These are phyloP conservation scores for Mus pahari DNA, from an alignment of 2,113 vertebrate species.

Conservation along the genomic window DNA sequence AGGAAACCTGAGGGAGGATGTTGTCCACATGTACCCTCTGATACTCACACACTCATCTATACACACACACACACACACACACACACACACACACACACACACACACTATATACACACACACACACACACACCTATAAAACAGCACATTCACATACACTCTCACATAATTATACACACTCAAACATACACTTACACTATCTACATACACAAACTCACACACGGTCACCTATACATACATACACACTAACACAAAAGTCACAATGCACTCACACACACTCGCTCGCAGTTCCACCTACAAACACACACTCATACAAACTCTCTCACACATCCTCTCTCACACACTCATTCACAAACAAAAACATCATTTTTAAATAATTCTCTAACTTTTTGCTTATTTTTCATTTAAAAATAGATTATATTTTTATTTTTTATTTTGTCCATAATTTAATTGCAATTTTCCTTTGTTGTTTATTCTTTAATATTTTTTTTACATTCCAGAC, in stretches of 20 bases:
- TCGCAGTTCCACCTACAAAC: background rate
- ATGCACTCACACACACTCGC: background rate
- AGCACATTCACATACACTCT: background rate
- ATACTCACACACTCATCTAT: background rate
- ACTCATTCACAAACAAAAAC: background rate
- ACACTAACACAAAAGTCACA: background rate
- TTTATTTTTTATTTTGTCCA: background rate
- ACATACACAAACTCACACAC: too few relatives aligned
- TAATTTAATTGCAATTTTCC: too few relatives aligned
- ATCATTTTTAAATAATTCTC: background rate
- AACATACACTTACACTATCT: too few relatives aligned
- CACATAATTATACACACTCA: background rate
- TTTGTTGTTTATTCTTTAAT: too few relatives aligned
- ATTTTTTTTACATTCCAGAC: too few relatives aligned
- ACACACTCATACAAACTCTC: background rate
- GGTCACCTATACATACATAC: background rate
- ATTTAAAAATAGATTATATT: background rate
- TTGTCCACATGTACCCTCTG: background rate
- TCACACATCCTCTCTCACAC: too few relatives aligned
- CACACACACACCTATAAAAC: background rate
- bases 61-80: background rate
- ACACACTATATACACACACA: background rate
- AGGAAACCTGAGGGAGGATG: background rate
- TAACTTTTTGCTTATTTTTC: background rate
- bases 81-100: background rate